phyloP scores from a whole-genome alignment of 2,888 invertebrate species.

The Mythimna lalbum region DNA sequence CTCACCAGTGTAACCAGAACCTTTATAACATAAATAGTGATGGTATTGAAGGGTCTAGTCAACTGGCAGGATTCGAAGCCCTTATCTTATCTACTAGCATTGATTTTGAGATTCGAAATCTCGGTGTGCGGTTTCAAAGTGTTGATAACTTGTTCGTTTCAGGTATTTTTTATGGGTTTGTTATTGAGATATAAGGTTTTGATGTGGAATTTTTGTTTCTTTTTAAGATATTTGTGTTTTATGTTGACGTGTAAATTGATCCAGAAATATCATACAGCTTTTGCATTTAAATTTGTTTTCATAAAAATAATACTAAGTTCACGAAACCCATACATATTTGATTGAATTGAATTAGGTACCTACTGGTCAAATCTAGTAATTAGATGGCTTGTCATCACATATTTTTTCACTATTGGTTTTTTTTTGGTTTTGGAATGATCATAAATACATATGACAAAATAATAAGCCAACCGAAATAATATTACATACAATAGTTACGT shows the following conservation, averaged over 20 bases:
- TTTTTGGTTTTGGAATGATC: neutral
- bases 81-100: slow-evolving; percentile 88
- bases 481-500: neutral
- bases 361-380: neutral
- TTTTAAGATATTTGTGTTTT: slow-evolving; percentile 24
- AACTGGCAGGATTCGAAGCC: slow-evolving; percentile 72
- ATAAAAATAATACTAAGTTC: neutral
- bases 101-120: slow-evolving; percentile 86
- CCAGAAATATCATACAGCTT: slow-evolving; percentile 8
- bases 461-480: slow-evolving; percentile 14
- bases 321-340: neutral
- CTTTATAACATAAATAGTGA: slow-evolving; percentile 20
- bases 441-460: neutral
- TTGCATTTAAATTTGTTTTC: slow-evolving; percentile 13
- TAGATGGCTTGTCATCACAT: too few species aligned
- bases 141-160: slow-evolving; percentile 69
- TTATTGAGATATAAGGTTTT: slow-evolving; percentile 62
- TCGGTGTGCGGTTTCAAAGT: slow-evolving; percentile 86
- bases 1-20: slow-evolving; percentile 71
- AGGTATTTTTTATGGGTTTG: slow-evolving; percentile 64
- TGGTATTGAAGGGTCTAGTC: slow-evolving; percentile 60
- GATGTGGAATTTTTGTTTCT: slow-evolving; percentile 42
- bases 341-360: neutral
- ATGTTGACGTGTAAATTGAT: slow-evolving; percentile 19
- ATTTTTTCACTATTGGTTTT: too few species aligned